These are phyloP conservation scores for Volucella bombylans DNA, from an alignment of 2,888 invertebrate species.

Conservation along the genomic window DNA sequence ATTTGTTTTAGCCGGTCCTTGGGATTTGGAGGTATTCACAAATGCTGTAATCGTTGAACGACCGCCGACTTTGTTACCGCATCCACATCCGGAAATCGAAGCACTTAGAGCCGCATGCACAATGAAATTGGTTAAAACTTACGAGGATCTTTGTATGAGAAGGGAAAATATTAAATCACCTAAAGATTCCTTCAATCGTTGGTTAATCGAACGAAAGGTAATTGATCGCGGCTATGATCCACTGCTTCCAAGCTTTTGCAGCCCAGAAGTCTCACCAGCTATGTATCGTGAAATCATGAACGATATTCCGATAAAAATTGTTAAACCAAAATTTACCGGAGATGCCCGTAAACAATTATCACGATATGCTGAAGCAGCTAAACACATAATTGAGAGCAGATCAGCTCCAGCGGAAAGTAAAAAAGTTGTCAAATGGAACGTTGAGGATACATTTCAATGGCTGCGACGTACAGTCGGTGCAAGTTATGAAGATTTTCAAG, in stretches of 20 bases:
- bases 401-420: constrained; percentile 96
- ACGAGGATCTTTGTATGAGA: constrained; percentile 96
- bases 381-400: constrained; percentile 97
- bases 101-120: constrained; percentile 91
- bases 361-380: constrained; percentile 97
- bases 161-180: constrained; percentile 97
- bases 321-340: constrained; percentile 96
- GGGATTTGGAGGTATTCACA: constrained; percentile 96
- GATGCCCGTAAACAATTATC: constrained; percentile 97
- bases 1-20: constrained; percentile 93
- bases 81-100: constrained; percentile 97
- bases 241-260: constrained; percentile 94
- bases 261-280: constrained; percentile 94
- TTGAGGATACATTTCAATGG: constrained; percentile 98
- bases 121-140: constrained; percentile 93
- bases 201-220: constrained; percentile 97
- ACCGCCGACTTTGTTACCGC: constrained; percentile 91
- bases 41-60: constrained; percentile 92
- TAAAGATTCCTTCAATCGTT: constrained; percentile 96
- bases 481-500: constrained; percentile 93
- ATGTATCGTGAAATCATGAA: constrained; percentile 99
- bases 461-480: constrained; percentile 95
- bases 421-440: constrained; percentile 99
- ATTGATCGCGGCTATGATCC: constrained; percentile 95
- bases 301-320: constrained; percentile 97